These are phyloP conservation scores for Acromyrmex echinatior DNA, from an alignment of 1,140 invertebrate species.

Conservation along the genomic window DNA sequence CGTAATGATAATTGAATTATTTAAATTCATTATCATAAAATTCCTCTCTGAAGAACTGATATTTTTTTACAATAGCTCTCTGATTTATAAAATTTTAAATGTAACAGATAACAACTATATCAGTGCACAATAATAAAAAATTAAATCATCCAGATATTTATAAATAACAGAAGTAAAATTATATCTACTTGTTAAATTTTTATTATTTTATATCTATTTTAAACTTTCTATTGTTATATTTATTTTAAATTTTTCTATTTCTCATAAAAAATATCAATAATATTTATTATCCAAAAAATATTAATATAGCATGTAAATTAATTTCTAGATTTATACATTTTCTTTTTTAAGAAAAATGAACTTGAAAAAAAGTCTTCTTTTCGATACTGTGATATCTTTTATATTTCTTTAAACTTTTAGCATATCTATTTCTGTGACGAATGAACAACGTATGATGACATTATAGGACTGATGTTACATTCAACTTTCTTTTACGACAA, in stretches of 20 bases:
- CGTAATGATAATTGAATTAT: not conserved
- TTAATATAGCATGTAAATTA: not conserved
- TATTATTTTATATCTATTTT: too few species aligned
- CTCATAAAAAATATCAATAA: not conserved
- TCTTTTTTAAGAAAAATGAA: not conserved
- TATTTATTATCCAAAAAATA: not conserved
- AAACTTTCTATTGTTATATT: not conserved
- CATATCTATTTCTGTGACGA: constrained; percentile 6
- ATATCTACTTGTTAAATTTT: not conserved
- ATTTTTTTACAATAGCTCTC: not conserved
- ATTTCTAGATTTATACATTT: not conserved
- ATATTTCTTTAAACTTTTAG: not conserved
- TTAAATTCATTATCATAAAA: not conserved
- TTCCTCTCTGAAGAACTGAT: not conserved
- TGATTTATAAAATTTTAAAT: not conserved
- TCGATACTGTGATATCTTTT: not conserved
- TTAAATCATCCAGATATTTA: not conserved
- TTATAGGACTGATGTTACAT: constrained; percentile 17
- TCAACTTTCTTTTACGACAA: constrained; percentile 32
- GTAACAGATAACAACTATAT: not conserved
- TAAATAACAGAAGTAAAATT: not conserved
- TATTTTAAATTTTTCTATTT: not conserved
- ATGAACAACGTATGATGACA: constrained; percentile 24
- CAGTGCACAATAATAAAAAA: not conserved
- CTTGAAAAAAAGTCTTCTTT: not conserved